phyloP scores from a whole-genome alignment of 2,797 vertebrate genomes.

The Halcyon leucocephala region DNA sequence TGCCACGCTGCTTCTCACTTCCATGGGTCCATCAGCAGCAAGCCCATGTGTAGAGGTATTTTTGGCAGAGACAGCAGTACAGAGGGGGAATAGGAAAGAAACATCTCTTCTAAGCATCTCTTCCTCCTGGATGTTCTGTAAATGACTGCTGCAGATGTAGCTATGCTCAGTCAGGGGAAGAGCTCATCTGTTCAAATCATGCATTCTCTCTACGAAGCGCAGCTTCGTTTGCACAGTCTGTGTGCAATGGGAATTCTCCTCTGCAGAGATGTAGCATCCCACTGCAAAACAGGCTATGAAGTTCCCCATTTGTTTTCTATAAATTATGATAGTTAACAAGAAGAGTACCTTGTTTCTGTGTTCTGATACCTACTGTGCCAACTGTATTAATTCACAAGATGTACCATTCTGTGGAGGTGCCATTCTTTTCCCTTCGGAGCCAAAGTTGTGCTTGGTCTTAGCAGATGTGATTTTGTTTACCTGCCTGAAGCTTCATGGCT shows the following conservation, averaged over 20 bases:
- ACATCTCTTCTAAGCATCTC: not conserved
- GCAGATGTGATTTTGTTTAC: slow-evolving; percentile 57
- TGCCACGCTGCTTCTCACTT: not conserved
- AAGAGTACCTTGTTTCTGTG: slow-evolving; percentile 12
- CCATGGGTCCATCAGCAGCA: not conserved
- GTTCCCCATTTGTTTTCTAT: slow-evolving; percentile 37
- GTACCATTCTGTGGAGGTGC: not conserved
- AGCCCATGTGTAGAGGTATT: not conserved
- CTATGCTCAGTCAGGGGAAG: slow-evolving; percentile 26
- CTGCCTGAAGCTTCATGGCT: slow-evolving; percentile 37
- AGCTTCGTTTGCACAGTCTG: slow-evolving; percentile 2
- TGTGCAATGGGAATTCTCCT: slow-evolving; percentile 51
- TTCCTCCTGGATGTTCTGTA: slow-evolving; percentile 22
- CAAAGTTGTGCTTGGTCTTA: not conserved
- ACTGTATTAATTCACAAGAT: not conserved
- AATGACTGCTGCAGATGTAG: slow-evolving; percentile 52
- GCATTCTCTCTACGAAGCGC: not conserved
- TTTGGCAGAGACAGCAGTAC: not conserved
- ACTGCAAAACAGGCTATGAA: slow-evolving; percentile 19
- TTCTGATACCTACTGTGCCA: slow-evolving; percentile 4
- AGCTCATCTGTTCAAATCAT: slow-evolving; percentile 55
- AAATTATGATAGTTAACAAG: slow-evolving; percentile 41
- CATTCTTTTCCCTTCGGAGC: not conserved
- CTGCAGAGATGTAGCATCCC: slow-evolving; percentile 38
- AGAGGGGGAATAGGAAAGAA: not conserved